Base-by-base conservation (phyloP, 2,888 invertebrate species). In the Diarsia brunnea region DNA sequence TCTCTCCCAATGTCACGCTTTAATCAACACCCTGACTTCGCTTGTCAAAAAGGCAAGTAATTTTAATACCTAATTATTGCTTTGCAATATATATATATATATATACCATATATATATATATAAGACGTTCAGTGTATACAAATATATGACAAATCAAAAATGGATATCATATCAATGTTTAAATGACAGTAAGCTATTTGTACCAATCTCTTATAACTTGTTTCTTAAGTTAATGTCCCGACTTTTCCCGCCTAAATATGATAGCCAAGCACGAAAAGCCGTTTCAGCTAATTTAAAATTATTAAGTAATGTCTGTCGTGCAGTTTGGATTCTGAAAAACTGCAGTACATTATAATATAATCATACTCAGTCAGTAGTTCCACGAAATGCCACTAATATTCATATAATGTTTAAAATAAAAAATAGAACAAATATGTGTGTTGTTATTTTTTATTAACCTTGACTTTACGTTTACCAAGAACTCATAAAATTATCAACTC, bases 401-500 rank as follows among this genome's bases (percentile, higher is more conserved):
- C 84, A 85, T 80, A 83, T 85, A 86, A 86, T 84, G 87, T 87
- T 88, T 89, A 83, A 88, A 88, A 90, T 90, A 90, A 90, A 90
- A 89, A 89, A 90, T 87, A 89, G 88, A 87, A 89, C 86, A 65
- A 81, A 73, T 64, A 14, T 47, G 0, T 24, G 38, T 43, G 64
- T 73, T 51, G 0, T 74, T 66, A 68, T 78, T 80, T 70, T 70
- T 55, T 49, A 19, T 55, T 43, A 19, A 21, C 43, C 27, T 8
- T n/a, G 7, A 21, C 14, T 43, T 69, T 1, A 21, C 27, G 10
- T 21, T 69, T 4, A 66, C 27, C 66, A 27, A 19, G 27, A 55
- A 68, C 19, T 38, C 24, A 24, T 55, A 4, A 53, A n/a, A 38
- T 5, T 38, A 38, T 38, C 38, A 38, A 38, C 38, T 38, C 38